phyloP scores from a whole-genome alignment of 2,113 vertebrate genomes.

The Polypterus bichir region DNA sequence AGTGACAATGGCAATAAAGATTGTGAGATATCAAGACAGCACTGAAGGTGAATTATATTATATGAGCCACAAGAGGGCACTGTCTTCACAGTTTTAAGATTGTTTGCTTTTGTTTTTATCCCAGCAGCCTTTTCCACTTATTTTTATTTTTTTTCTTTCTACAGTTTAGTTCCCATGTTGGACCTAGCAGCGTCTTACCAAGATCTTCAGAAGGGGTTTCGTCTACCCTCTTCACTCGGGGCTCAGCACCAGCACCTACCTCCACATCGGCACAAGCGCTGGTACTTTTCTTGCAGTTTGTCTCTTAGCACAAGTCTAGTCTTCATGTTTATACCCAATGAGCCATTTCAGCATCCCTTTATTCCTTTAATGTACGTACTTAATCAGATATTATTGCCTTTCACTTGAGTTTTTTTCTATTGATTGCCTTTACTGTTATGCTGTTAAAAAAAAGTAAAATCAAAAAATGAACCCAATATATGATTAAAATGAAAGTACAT shows the following conservation, averaged over 20 bases:
- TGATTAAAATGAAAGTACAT: too few relatives aligned
- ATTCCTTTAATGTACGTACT: background rate
- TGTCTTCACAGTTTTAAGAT: background rate
- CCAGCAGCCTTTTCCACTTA: background rate
- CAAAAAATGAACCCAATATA: too few relatives aligned
- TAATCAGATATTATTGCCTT: background rate
- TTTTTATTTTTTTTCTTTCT: constrained; percentile 6
- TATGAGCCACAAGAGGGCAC: constrained; percentile 5
- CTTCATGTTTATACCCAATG: too few relatives aligned
- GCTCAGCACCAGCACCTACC: constrained; percentile 26
- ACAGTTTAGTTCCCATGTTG: constrained; percentile 35
- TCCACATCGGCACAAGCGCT: too few relatives aligned
- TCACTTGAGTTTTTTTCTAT: too few relatives aligned
- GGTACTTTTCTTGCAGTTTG: too few relatives aligned
- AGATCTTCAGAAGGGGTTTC: constrained; percentile 40
- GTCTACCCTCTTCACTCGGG: constrained; percentile 36
- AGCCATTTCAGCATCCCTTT: too few relatives aligned
- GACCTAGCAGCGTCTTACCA: constrained; percentile 35
- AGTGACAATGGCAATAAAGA: too few relatives aligned
- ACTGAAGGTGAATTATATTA: background rate
- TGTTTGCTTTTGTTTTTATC: background rate
- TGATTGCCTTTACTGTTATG: too few relatives aligned
- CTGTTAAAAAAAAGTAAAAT: too few relatives aligned
- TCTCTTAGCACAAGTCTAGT: too few relatives aligned
- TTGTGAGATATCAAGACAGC: background rate